Conservation (phyloP, 2,113 vertebrate species). For the Phyllostomus hastatus region DNA sequence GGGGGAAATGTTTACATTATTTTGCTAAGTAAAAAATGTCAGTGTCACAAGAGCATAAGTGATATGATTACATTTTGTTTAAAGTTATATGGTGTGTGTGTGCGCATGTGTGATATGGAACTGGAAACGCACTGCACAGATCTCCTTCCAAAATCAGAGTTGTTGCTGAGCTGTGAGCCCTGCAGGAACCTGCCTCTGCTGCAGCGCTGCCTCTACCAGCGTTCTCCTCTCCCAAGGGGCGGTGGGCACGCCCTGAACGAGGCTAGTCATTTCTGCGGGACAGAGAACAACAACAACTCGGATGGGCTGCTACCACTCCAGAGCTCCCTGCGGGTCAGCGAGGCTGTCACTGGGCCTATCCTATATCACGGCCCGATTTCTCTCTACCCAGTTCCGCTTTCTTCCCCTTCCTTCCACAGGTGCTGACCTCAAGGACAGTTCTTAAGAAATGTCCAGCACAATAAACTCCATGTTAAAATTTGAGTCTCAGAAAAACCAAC, state of each 20-base stretch:
- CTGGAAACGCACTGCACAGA: not conserved
- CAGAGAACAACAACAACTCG: not conserved
- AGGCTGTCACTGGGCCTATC: no score
- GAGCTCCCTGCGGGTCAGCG: not conserved
- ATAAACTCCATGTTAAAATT: not conserved
- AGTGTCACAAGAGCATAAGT: not conserved
- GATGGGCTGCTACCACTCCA: not conserved
- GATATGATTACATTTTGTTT: not conserved
- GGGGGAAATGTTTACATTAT: not conserved
- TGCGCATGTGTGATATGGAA: not conserved
- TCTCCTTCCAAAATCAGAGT: not conserved
- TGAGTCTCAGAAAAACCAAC: not conserved
- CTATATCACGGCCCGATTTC: rapidly evolving
- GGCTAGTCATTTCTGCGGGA: no score
- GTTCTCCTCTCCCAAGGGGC: not conserved
- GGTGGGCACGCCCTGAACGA: not conserved
- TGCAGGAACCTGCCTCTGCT: not conserved
- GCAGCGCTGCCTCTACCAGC: not conserved
- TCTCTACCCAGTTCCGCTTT: not conserved
- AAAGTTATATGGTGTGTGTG: not conserved
- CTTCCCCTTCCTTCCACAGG: not conserved
- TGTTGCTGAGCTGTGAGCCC: not conserved
- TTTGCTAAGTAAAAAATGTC: not conserved
- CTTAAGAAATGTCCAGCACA: not conserved
- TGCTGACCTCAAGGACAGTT: not conserved